Conservation (phyloP, 2,113 vertebrate species). For the Uropsilus gracilis region DNA sequence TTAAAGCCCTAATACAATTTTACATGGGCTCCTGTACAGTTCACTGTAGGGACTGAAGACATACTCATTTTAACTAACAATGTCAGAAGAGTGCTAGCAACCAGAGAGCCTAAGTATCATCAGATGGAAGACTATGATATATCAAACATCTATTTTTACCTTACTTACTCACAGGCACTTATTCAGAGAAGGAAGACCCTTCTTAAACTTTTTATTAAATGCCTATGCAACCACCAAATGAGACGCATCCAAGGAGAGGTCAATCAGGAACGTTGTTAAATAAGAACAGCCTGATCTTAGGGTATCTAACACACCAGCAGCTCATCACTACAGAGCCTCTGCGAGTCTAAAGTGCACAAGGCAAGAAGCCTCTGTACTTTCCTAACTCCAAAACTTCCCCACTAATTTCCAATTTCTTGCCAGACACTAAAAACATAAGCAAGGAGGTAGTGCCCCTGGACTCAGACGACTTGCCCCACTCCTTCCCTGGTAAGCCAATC, state of each 20-base stretch:
- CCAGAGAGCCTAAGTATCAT: neutral
- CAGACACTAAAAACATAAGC: too few relatives aligned
- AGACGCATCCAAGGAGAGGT: neutral
- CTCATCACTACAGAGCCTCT: neutral
- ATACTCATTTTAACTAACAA: neutral
- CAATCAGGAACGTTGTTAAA: neutral
- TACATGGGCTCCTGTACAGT: neutral
- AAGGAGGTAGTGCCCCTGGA: too few relatives aligned
- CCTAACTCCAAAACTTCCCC: too few relatives aligned
- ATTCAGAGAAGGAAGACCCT: neutral
- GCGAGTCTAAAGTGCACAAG: too few relatives aligned
- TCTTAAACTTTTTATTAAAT: neutral
- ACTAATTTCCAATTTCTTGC: too few relatives aligned
- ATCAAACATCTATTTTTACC: neutral
- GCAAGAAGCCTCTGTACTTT: too few relatives aligned
- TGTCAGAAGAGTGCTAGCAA: neutral
- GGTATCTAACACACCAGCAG: neutral
- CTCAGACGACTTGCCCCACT: too few relatives aligned
- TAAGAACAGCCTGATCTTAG: neutral
- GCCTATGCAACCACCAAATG: neutral
- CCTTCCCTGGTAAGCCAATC: neutral
- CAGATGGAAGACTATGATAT: neutral
- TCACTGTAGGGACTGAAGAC: neutral
- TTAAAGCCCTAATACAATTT: constrained; percentile 12
- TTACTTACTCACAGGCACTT: neutral